phyloP scores from a whole-genome alignment of 2,888 invertebrate species.

The Aethes cnicana region DNA sequence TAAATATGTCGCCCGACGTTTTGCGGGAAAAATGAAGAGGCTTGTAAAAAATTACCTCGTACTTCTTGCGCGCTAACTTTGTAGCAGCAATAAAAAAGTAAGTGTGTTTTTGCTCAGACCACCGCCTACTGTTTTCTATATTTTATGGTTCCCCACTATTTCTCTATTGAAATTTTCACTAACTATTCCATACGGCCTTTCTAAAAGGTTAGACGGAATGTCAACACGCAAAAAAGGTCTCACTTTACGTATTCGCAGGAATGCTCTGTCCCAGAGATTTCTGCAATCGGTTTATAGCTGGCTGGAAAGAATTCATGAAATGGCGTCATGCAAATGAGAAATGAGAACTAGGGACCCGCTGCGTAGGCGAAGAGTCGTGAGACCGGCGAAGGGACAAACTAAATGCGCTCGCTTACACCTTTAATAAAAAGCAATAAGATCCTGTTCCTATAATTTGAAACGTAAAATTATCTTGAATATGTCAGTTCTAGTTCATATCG shows the following conservation, averaged over 20 bases:
- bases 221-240: constrained; percentile 10
- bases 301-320: constrained; percentile 28
- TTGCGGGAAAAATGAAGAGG: background rate
- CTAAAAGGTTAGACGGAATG: background rate
- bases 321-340: constrained; percentile 27
- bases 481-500: constrained; percentile 50
- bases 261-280: constrained; percentile 19
- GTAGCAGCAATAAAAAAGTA: too few relatives aligned
- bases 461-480: too few relatives aligned
- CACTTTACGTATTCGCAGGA: constrained; percentile 25
- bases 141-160: background rate
- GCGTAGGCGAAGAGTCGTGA: constrained; percentile 62
- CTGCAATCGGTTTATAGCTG: constrained; percentile 24
- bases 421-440: constrained; percentile 37
- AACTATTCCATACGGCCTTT: background rate
- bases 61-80: background rate
- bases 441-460: too few relatives aligned
- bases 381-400: constrained; percentile 47
- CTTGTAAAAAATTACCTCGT: background rate
- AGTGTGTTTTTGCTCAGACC: too few relatives aligned
- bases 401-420: constrained; percentile 33
- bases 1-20: constrained; percentile 43
- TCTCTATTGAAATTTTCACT: too few relatives aligned
- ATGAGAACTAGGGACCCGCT: constrained; percentile 28
- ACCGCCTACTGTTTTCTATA: background rate